phyloP scores from a whole-genome alignment of 2,113 vertebrate genomes.

The Entelurus aequoreus region DNA sequence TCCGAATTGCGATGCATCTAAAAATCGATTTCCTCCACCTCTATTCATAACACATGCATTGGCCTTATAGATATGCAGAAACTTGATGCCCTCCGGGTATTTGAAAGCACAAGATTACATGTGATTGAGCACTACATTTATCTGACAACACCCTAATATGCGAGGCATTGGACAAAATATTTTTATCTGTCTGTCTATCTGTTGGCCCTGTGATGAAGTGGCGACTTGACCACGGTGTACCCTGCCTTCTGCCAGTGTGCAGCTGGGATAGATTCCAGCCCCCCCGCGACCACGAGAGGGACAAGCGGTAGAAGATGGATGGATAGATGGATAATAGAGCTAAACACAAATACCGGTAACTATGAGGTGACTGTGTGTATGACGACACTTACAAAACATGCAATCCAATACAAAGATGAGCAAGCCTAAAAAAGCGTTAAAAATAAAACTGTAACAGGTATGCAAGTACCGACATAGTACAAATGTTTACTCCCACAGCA shows the following conservation, averaged over 20 bases:
- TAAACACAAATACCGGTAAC: too few relatives aligned
- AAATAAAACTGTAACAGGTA: conserved; percentile 1
- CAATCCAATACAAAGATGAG: not conserved
- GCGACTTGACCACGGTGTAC: too few relatives aligned
- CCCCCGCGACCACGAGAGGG: too few relatives aligned
- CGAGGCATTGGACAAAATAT: conserved; percentile 22
- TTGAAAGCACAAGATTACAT: conserved; percentile 2
- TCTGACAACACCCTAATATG: conserved; percentile 19
- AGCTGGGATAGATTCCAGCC: too few relatives aligned
- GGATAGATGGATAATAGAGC: too few relatives aligned
- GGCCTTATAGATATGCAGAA: conserved; percentile 15
- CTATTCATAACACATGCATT: conserved; percentile 1
- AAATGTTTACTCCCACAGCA: conserved; percentile 6
- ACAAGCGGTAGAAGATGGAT: too few relatives aligned
- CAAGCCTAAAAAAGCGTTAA: not conserved
- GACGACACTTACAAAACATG: not conserved
- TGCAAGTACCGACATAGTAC: conserved; percentile 11
- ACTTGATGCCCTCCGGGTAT: not conserved
- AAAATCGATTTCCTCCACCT: too few relatives aligned
- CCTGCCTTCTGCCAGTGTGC: too few relatives aligned
- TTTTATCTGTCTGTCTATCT: too few relatives aligned
- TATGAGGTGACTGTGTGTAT: not conserved
- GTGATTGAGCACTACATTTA: conserved; percentile 37
- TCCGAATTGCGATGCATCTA: too few relatives aligned
- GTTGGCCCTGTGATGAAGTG: too few relatives aligned